Evolutionary conservation across 2,113 vertebrate genomes (phyloP).

Genomic region (Salminus brasiliensis): DNA sequence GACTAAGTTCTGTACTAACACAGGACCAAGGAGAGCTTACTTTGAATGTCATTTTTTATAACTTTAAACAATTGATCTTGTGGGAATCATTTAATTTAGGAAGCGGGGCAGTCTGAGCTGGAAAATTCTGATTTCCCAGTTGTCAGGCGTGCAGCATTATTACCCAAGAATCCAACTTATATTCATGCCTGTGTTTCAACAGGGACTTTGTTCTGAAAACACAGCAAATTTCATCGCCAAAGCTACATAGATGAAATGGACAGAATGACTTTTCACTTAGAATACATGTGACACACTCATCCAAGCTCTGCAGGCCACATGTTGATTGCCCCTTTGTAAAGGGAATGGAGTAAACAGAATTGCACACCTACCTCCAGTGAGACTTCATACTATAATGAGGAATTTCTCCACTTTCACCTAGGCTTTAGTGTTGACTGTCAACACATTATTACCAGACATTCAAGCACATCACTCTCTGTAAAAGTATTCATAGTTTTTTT

Average conservation of each 20-base stretch:
- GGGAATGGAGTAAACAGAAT: conserved; percentile 19
- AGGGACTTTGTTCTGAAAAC: too few relatives aligned
- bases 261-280: not conserved
- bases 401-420: not conserved
- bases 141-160: too few relatives aligned
- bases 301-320: not conserved
- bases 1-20: too few relatives aligned
- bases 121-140: too few relatives aligned
- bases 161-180: too few relatives aligned
- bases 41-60: too few relatives aligned
- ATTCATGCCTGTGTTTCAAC: too few relatives aligned
- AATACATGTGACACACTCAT: conserved; percentile 28
- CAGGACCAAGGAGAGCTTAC: too few relatives aligned
- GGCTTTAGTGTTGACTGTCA: not conserved
- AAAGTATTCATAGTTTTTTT: conserved; percentile 74
- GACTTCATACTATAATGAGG: conserved; percentile 19
- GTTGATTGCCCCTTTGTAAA: not conserved
- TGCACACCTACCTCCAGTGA: conserved; percentile 35
- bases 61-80: too few relatives aligned
- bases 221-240: too few relatives aligned
- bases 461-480: conserved; percentile 56
- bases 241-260: not conserved
- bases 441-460: conserved; percentile 22
- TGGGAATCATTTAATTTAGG: too few relatives aligned
- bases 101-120: too few relatives aligned